Conservation (phyloP, 1,140 invertebrate genomes). For the Grapholita molesta region DNA sequence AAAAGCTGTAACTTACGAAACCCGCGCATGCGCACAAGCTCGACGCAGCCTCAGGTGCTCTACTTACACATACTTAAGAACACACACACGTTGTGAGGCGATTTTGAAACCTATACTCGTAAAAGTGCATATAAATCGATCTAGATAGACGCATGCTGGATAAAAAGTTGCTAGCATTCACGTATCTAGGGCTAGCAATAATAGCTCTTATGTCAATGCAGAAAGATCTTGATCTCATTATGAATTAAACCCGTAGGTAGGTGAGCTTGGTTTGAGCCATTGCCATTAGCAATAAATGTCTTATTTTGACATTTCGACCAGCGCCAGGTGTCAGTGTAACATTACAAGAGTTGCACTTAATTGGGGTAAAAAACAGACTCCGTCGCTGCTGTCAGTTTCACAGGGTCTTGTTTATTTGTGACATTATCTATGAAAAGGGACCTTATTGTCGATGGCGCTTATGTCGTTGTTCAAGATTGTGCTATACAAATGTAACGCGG, state of each 20-base stretch:
- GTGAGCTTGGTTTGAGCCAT: neutral
- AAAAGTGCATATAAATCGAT: neutral
- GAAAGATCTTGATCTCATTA: neutral
- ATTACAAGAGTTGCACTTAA: neutral
- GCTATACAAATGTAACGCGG: too few relatives aligned
- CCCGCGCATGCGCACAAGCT: neutral
- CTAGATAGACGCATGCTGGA: constrained; percentile 1
- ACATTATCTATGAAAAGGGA: neutral
- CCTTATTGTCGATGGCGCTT: too few relatives aligned
- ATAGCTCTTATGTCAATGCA: neutral
- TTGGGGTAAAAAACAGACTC: neutral
- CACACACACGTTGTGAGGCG: constrained; percentile 3
- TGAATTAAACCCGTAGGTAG: neutral
- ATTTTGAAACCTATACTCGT: constrained; percentile 11
- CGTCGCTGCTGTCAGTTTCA: neutral
- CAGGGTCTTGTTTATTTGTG: neutral
- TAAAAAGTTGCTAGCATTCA: neutral
- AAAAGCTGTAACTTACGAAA: constrained; percentile 6
- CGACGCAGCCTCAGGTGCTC: neutral
- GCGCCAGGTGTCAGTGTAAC: neutral
- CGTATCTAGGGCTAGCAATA: neutral
- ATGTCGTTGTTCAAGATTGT: too few relatives aligned
- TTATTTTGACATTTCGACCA: constrained; percentile 9
- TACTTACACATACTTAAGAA: neutral
- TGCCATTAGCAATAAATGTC: constrained; percentile 5